Evolutionary conservation across 2,797 vertebrate species (phyloP).

Genomic region (Dicrostonyx torquatus): DNA sequence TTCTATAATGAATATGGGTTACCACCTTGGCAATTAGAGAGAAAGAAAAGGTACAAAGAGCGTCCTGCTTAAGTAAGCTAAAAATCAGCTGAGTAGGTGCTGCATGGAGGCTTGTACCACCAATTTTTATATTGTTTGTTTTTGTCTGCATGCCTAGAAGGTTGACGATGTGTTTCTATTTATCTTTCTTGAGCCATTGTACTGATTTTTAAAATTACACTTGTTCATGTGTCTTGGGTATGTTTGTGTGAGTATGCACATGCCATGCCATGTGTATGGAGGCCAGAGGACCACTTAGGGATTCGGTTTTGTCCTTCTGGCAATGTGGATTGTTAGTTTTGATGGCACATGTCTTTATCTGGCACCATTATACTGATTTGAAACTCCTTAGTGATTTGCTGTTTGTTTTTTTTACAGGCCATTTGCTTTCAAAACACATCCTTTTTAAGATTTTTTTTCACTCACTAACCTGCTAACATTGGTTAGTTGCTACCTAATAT

Average conservation of each 20-base stretch:
- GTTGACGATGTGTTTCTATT: slow-evolving; percentile 36
- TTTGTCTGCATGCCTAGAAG: background rate
- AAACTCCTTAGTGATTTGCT: background rate
- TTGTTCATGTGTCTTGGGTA: background rate
- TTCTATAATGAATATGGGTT: slow-evolving; percentile 20
- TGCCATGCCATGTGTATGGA: background rate
- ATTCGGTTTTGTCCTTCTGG: background rate
- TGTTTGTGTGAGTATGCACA: background rate
- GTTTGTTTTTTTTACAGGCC: background rate
- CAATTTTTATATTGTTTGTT: slow-evolving; percentile 1
- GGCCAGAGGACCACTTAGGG: background rate
- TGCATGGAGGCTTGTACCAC: background rate
- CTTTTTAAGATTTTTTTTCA: slow-evolving; percentile 67
- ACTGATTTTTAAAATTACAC: background rate
- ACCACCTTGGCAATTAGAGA: slow-evolving; percentile 55
- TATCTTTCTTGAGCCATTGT: background rate
- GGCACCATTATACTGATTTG: background rate
- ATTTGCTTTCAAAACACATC: slow-evolving; percentile 38
- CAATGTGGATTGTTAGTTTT: background rate
- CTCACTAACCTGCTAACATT: slow-evolving; percentile 71
- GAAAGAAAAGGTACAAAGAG: slow-evolving; percentile 26
- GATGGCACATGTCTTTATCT: background rate
- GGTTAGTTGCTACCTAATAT: slow-evolving; percentile 72
- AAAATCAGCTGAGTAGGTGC: background rate
- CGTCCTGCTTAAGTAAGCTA: slow-evolving; percentile 6